Evolutionary conservation across 1,140 invertebrate species (phyloP).

Genomic region (Conus betulinus): DNA sequence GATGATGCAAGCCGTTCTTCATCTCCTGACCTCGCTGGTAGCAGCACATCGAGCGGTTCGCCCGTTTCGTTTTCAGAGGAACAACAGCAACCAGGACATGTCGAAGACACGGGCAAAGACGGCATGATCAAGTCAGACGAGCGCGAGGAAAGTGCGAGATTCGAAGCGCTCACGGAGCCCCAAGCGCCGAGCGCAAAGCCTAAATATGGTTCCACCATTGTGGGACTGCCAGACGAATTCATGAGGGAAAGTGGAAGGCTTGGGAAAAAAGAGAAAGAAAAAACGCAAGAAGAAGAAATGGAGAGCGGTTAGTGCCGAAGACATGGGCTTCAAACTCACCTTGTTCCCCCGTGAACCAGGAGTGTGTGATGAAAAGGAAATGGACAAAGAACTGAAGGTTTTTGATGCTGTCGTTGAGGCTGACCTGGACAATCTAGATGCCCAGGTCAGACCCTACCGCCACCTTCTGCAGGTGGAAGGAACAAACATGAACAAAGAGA

Average conservation of each 20-base stretch:
- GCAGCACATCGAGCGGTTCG: not conserved
- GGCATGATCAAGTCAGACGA: too few species aligned
- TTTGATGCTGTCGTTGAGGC: constrained; percentile 27
- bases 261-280: constrained; percentile 30
- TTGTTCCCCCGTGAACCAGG: constrained; percentile 53
- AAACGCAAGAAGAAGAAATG: constrained; percentile 62
- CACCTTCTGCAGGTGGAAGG: constrained; percentile 39
- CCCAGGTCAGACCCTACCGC: constrained; percentile 33
- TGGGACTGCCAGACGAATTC: not conserved
- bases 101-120: too few species aligned
- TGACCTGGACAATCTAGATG: constrained; percentile 45
- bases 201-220: constrained; percentile 1
- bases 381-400: constrained; percentile 42
- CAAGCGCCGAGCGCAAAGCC: constrained; percentile 4
- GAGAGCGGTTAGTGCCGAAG: constrained; percentile 46
- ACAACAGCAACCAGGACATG: not conserved
- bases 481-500: constrained; percentile 24
- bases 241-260: not conserved
- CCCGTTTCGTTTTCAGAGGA: not conserved
- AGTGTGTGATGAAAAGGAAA: constrained; percentile 32
- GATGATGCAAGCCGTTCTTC: not conserved
- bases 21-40: not conserved
- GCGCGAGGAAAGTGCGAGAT: not conserved
- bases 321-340: constrained; percentile 61
- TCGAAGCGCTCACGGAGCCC: not conserved